These are phyloP conservation scores for Drosophila trapezifrons DNA, from an alignment of 1,140 invertebrate genomes.

Conservation along the genomic window DNA sequence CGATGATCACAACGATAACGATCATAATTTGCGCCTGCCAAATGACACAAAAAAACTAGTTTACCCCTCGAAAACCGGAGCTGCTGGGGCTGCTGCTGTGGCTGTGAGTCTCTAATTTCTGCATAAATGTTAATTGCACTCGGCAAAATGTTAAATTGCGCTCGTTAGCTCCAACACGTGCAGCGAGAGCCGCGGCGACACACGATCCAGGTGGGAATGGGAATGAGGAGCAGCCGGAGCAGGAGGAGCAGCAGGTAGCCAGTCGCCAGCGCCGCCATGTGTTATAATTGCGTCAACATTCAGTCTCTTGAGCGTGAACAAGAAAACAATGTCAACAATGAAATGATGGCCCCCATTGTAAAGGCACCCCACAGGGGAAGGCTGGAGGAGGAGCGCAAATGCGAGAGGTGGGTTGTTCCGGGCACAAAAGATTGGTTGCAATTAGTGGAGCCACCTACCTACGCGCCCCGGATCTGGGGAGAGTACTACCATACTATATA, in stretches of 20 bases:
- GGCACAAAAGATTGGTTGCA: conserved; percentile 63
- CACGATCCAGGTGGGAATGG: conserved; percentile 36
- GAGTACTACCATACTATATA: conserved; percentile 10
- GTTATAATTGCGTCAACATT: conserved; percentile 74
- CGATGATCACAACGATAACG: conserved; percentile 52
- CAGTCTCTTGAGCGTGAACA: conserved; percentile 62
- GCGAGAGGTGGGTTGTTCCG: no score
- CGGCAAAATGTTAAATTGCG: conserved; percentile 64
- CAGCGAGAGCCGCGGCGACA: conserved; percentile 28
- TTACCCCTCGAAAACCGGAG: conserved; percentile 20
- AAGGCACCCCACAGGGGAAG: conserved; percentile 4
- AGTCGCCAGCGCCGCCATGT: conserved; percentile 31
- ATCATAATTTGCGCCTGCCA: conserved; percentile 53
- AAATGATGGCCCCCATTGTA: conserved; percentile 63
- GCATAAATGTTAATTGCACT: conserved; percentile 74
- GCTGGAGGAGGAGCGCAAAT: neutral
- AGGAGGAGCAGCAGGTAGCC: conserved; percentile 27
- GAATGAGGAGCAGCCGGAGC: conserved; percentile 1
- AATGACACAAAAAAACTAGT: conserved; percentile 68
- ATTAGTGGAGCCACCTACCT: conserved; percentile 56
- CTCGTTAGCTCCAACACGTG: conserved; percentile 64
- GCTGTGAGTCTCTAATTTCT: conserved; percentile 54
- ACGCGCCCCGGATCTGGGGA: conserved; percentile 16
- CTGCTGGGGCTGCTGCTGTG: neutral
- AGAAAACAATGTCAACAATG: conserved; percentile 77